phyloP scores from a whole-genome alignment of 2,888 invertebrate species.

The Chrysolina oricalcia region DNA sequence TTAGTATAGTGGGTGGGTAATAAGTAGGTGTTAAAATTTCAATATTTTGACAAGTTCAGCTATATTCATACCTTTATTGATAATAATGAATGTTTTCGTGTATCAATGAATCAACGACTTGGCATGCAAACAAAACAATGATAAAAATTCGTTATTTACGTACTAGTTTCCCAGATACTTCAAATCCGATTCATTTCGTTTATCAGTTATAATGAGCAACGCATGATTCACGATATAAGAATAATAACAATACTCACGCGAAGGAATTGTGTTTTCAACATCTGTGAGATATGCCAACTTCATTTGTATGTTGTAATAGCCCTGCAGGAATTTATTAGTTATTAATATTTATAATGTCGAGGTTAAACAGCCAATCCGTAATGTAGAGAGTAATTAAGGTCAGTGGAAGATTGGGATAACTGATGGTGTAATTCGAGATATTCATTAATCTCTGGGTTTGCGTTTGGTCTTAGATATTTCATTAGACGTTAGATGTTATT shows the following conservation, averaged over 20 bases:
- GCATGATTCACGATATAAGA: conserved; percentile 8
- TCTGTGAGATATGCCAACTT: not conserved
- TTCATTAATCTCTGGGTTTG: not conserved
- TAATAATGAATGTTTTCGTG: no score
- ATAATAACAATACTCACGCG: conserved; percentile 8
- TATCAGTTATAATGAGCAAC: not conserved
- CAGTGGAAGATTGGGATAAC: not conserved
- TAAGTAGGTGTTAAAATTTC: no score
- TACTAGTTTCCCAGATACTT: not conserved
- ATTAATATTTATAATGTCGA: conserved; percentile 25
- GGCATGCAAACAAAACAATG: no score
- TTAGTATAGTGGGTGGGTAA: no score
- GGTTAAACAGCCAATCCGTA: conserved; percentile 12
- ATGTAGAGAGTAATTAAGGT: conserved; percentile 4
- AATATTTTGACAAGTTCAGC: no score
- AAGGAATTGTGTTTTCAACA: not conserved
- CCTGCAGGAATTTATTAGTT: conserved; percentile 11
- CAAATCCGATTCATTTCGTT: not conserved
- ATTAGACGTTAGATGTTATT: no score
- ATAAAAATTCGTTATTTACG: not conserved
- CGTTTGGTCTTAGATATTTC: not conserved
- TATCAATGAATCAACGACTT: no score
- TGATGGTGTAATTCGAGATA: not conserved
- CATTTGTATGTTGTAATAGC: conserved; percentile 10
- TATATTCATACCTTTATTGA: no score